phyloP scores from a whole-genome alignment of 2,888 invertebrate genomes.

The Malthinus flaveolus region DNA sequence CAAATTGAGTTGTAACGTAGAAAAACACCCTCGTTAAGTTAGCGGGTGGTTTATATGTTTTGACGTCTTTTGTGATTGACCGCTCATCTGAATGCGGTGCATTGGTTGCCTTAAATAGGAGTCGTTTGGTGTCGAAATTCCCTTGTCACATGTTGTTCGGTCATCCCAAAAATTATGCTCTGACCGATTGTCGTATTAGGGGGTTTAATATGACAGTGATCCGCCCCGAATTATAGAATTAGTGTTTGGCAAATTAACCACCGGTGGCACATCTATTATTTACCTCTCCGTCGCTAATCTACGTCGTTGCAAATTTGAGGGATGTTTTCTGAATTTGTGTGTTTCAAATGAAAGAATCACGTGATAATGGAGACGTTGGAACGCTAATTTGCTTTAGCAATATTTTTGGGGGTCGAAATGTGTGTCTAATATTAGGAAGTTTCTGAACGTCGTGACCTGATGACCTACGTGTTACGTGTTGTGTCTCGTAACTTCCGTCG shows the following conservation, averaged over 20 bases:
- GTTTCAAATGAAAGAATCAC: too few species aligned
- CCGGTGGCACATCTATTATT: constrained; percentile 12
- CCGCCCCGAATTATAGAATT: constrained; percentile 35
- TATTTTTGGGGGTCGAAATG: neutral
- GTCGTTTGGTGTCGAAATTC: constrained; percentile 23
- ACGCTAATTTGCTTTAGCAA: constrained; percentile 8
- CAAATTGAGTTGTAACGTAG: constrained; percentile 41
- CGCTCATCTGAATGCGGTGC: constrained; percentile 29
- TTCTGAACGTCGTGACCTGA: constrained; percentile 38
- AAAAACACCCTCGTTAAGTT: constrained; percentile 27
- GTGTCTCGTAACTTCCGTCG: constrained; percentile 42
- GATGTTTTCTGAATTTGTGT: constrained; percentile 1
- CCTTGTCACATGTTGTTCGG: constrained; percentile 25
- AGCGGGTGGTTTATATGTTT: constrained; percentile 35
- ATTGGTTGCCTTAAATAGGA: constrained; percentile 14
- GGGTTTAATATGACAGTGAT: constrained; percentile 27
- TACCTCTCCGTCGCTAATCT: neutral
- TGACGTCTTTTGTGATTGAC: constrained; percentile 40
- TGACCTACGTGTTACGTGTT: constrained; percentile 34
- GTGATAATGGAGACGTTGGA: neutral
- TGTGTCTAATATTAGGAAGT: constrained; percentile 31
- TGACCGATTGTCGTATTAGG: constrained; percentile 30
- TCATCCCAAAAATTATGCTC: constrained; percentile 9
- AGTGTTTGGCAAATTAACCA: constrained; percentile 22
- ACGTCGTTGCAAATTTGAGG: neutral